Percentiles rank a stretch among this genome's conserved stretches.
Evolutionary conservation across 2,888 invertebrate species (phyloP).

Genomic region (Scaptodrosophila latifasciaeformis): DNA sequence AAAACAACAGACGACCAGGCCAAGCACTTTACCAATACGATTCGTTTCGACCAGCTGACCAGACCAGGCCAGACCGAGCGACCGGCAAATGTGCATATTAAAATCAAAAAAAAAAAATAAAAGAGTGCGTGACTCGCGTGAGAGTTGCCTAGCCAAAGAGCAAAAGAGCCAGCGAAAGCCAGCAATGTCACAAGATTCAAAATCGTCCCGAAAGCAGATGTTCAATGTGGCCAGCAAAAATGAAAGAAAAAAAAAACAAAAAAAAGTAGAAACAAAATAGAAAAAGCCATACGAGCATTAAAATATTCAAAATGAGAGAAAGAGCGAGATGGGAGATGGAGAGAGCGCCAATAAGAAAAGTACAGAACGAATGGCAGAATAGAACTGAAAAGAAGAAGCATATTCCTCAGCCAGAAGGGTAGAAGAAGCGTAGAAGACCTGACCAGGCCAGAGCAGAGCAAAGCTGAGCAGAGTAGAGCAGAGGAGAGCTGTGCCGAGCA

Average conservation of each 20-base stretch:
- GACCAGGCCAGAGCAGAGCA: background rate
- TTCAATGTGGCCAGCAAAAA: background rate
- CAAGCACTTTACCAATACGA: too few species aligned
- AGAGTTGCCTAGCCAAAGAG: background rate
- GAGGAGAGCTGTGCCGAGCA: background rate
- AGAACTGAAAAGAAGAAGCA: background rate
- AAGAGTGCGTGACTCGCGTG: conserved; percentile 34
- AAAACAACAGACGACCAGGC: too few species aligned
- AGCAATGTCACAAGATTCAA: background rate
- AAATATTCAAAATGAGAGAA: conserved; percentile 1
- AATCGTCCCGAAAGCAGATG: too few species aligned
- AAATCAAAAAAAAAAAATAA: conserved; percentile 30
- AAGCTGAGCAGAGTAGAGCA: background rate
- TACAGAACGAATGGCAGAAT: too few species aligned
- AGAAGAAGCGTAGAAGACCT: background rate
- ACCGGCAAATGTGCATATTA: conserved; percentile 34
- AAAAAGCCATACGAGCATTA: too few species aligned
- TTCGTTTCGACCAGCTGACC: too few species aligned
- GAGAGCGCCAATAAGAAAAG: too few species aligned
- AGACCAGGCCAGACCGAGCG: conserved; percentile 16
- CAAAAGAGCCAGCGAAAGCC: conserved; percentile 21
- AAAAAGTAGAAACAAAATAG: too few species aligned
- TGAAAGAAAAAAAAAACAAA: background rate
- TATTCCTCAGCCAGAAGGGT: too few species aligned
- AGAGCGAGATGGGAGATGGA: conserved; percentile 26